phyloP scores from a whole-genome alignment of 2,113 vertebrate genomes.

The human (Homo sapiens) region DNA sequence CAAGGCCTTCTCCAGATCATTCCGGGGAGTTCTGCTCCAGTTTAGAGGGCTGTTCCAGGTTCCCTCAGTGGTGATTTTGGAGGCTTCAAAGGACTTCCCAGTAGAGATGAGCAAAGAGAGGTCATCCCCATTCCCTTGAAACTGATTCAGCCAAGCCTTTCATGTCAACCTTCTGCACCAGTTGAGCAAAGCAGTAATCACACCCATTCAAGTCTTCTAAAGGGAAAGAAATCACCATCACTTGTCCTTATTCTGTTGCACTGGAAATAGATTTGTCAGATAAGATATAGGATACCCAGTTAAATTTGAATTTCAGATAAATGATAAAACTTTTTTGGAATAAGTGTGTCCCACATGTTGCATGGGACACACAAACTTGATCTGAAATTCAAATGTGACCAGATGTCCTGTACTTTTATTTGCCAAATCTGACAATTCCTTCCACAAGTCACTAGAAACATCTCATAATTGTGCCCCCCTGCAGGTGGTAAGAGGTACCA shows the following conservation, averaged over 20 bases:
- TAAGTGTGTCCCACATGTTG: background rate
- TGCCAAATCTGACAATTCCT: background rate
- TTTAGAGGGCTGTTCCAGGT: background rate
- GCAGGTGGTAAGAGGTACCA: background rate
- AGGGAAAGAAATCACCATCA: background rate
- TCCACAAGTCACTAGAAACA: background rate
- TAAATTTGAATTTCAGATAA: slow-evolving; percentile 31
- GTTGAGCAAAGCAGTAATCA: background rate
- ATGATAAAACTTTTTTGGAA: background rate
- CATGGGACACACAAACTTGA: no score
- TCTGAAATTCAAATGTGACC: background rate
- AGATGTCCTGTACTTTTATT: background rate
- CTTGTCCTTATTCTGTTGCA: background rate
- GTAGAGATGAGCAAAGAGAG: background rate
- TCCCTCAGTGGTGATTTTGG: background rate
- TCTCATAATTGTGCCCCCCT: background rate
- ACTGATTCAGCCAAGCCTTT: background rate
- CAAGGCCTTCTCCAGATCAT: background rate
- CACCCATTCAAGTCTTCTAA: background rate
- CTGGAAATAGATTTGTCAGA: background rate
- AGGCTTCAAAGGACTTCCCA: background rate
- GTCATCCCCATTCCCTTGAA: background rate
- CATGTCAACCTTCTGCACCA: background rate
- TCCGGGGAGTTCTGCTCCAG: background rate
- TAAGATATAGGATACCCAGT: background rate